Evolutionary conservation across 2,888 invertebrate genomes (phyloP).

Genomic region (Philopedon plagiatum): DNA sequence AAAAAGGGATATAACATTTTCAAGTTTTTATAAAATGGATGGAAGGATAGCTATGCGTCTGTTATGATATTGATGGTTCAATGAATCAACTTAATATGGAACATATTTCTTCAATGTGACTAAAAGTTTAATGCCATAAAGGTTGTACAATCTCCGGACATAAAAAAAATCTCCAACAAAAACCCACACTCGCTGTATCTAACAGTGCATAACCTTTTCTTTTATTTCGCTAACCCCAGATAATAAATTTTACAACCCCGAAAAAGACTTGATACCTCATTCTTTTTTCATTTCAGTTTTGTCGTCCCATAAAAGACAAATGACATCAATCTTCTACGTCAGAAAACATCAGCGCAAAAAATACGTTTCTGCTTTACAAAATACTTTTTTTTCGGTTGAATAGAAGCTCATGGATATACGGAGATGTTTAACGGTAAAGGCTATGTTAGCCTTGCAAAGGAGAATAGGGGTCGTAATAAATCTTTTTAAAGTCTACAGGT

Average conservation of each 20-base stretch:
- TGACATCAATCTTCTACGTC: conserved; percentile 9
- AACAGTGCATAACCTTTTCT: background rate
- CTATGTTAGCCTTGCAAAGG: background rate
- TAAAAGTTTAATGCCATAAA: too few species aligned
- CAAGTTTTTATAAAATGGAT: too few species aligned
- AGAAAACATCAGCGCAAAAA: background rate
- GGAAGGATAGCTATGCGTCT: too few species aligned
- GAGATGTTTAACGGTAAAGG: background rate
- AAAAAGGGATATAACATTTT: too few species aligned
- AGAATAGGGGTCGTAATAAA: background rate
- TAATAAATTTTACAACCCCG: conserved; percentile 18
- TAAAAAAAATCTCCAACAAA: too few species aligned
- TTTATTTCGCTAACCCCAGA: background rate
- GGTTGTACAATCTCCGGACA: too few species aligned
- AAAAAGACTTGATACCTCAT: conserved; percentile 13
- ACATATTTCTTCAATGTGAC: too few species aligned
- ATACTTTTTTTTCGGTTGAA: background rate
- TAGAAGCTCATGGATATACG: conserved; percentile 1
- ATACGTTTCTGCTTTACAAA: conserved; percentile 5
- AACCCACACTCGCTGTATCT: too few species aligned
- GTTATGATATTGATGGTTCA: too few species aligned
- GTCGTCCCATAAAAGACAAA: conserved; percentile 9
- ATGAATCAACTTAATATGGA: too few species aligned
- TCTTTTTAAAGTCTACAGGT: background rate
- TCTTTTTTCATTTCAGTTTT: conserved; percentile 15